A percentile compares a stretch with the other conserved stretches of the same genome.
These are phyloP conservation scores for Tenualosa thibaudeaui DNA, from an alignment of 2,797 vertebrate species.

Conservation along the genomic window DNA sequence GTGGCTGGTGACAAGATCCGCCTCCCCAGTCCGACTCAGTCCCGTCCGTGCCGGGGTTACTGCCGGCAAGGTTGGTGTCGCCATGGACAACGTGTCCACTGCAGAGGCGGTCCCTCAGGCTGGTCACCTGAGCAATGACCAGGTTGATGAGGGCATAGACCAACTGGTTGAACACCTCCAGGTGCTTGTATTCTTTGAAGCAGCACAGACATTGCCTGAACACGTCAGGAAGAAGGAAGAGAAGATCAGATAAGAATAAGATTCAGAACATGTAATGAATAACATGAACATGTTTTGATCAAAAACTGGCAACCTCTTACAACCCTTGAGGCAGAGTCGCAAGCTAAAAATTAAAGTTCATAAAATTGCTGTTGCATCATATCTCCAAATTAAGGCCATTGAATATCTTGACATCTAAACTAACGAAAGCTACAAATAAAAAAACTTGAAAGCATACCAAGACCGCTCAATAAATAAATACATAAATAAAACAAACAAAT, in stretches of 20 bases:
- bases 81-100: constrained; percentile 45
- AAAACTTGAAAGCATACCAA: too few relatives aligned
- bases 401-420: too few relatives aligned
- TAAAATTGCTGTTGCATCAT: too few relatives aligned
- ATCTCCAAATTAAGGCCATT: too few relatives aligned
- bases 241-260: background rate
- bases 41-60: constrained; percentile 67
- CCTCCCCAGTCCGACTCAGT: constrained; percentile 77
- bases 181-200: constrained; percentile 99
- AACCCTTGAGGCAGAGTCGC: too few relatives aligned
- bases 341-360: too few relatives aligned
- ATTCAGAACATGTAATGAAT: background rate
- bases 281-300: background rate
- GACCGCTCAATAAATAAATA: too few relatives aligned
- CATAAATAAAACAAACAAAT: background rate
- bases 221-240: background rate
- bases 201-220: constrained; percentile 98
- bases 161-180: constrained; percentile 99
- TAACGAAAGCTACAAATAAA: too few relatives aligned
- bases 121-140: constrained; percentile 95
- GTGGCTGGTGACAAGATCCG: constrained; percentile 55
- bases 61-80: constrained; percentile 56
- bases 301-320: too few relatives aligned
- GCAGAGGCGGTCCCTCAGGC: constrained; percentile 91
- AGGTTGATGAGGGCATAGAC: constrained; percentile 98